phyloP scores from a whole-genome alignment of 2,113 vertebrate genomes.

The Oplegnathus fasciatus region DNA sequence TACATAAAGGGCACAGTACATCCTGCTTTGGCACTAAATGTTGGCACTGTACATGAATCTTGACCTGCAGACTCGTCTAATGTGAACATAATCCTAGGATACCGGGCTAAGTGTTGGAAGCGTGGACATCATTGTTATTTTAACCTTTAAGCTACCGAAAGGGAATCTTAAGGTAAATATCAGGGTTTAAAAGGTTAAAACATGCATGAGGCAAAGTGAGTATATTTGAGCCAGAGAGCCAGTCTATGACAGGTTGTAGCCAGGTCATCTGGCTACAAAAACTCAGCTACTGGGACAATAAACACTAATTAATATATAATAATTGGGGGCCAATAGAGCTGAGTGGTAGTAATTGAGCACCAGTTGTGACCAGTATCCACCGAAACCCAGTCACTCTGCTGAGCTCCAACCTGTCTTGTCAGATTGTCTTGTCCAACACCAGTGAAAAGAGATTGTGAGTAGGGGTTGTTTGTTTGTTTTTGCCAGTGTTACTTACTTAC shows the following conservation, averaged over 20 bases:
- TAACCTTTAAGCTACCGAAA: background rate
- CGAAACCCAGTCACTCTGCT: background rate
- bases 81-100: background rate
- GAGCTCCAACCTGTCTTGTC: background rate
- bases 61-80: background rate
- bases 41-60: background rate
- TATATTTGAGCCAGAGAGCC: background rate
- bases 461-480: background rate
- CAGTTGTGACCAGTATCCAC: background rate
- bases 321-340: background rate
- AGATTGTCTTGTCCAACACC: slow-evolving; percentile 6
- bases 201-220: background rate
- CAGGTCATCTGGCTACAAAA: background rate
- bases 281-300: background rate
- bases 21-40: too few relatives aligned
- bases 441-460: background rate
- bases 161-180: background rate
- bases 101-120: background rate
- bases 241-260: background rate
- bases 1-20: too few relatives aligned
- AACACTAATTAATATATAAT: too few relatives aligned
- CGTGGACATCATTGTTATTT: background rate
- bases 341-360: background rate
- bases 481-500: background rate
- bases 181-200: background rate